A percentile compares a stretch with the other conserved stretches of the same genome.
phyloP scores from a whole-genome alignment of 2,888 invertebrate genomes.

The Macaria notata region DNA sequence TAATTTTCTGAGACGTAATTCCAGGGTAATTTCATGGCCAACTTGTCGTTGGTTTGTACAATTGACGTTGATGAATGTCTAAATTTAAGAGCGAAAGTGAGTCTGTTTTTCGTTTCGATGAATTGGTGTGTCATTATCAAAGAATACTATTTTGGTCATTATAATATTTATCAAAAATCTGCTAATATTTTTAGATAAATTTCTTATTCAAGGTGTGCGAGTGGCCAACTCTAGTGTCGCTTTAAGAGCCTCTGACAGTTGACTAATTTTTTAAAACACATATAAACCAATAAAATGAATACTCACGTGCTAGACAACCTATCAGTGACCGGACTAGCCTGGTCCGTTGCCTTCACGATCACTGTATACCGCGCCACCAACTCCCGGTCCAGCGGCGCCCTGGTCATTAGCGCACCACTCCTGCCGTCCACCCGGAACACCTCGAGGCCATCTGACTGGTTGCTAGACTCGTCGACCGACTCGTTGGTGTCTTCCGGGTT shows the following conservation, averaged over 20 bases:
- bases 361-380: conserved; percentile 92
- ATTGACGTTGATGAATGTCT: conserved; percentile 6
- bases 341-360: conserved; percentile 92
- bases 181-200: no score
- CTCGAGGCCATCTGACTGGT: conserved; percentile 83
- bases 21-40: background rate
- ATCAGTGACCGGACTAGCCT: conserved; percentile 89
- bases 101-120: no score
- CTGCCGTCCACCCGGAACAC: conserved; percentile 93
- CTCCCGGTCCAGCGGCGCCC: conserved; percentile 93
- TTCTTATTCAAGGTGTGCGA: no score
- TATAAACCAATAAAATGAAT: conserved; percentile 7
- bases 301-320: conserved; percentile 88
- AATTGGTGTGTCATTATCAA: no score
- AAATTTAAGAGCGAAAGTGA: no score
- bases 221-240: no score
- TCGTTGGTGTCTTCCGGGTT: conserved; percentile 59
- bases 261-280: no score
- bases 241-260: no score
- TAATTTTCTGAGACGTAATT: conserved; percentile 6
- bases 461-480: conserved; percentile 48
- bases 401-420: conserved; percentile 93
- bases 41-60: conserved; percentile 1
- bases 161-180: no score
- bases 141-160: no score